Evolutionary conservation across 23 tunicate species (phyloP), one percentile per base, ranked within the genome.

Genomic region (Botrylloides violaceus): DNA sequence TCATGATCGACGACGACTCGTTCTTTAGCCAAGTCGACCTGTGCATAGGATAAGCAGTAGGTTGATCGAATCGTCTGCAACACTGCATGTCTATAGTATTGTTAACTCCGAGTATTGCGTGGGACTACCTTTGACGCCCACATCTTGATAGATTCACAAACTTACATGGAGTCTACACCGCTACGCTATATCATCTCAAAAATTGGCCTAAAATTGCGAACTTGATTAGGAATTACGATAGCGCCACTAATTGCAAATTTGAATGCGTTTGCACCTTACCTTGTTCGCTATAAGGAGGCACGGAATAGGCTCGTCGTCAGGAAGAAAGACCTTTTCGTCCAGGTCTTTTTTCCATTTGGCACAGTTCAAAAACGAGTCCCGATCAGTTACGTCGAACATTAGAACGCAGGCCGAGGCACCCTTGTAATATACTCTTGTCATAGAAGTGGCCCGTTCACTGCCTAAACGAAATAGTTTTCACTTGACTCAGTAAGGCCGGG

Each of bases 371-470:
- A 68, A 68, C 15, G 74, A 31, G 5, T 68, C 26, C 9, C 27
- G 56, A 56, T 68, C 74, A 22, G 74, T 39, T 1, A 68, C 12
- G 47, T 68, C 74, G 74, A 68, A 68, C 74, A 68, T 68, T 37
- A 68, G 60, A 36, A 68, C 30, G 36, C 74, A 68, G 0, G 74
- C 74, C 4, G 74, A 68, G 35, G 74, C 74, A 9, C 74, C 74
- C 28, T 39, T 37, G 31, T 35, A 68, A 39, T 68, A 68, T 37
- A 68, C 58, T 34, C 74, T 34, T 19, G 57, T 68, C 74, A 68
- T 68, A 1, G 74, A 68, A 4, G 74, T 68, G 4, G 28, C 61
- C 36, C 74, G 7, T 68, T 68, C 74, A 5, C 27, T 34, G 12
- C 74, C 74, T 68, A 23, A 3, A 43, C 53, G 15, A 7, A 43